Evolutionary conservation across 2,888 invertebrate genomes (phyloP), one percentile per base, ranked within the genome.

Genomic region (Meliscaeva auricollis): DNA sequence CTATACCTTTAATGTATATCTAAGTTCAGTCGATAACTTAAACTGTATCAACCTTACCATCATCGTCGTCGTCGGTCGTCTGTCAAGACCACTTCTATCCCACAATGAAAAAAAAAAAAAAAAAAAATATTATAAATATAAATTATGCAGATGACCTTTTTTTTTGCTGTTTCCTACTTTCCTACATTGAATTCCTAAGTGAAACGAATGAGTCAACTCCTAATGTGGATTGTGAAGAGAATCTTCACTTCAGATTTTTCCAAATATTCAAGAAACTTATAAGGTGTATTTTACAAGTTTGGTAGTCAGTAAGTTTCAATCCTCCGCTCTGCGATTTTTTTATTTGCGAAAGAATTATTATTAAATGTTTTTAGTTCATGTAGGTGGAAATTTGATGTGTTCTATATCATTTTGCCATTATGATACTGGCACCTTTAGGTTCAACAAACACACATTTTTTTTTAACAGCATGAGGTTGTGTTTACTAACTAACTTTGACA

Each of bases 191-290:
- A 52, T 56, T 52, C 38, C 35, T 46, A 38, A 80, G 30, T 75
- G 68, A 69, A 75, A 64, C 60, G 75, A 81, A 81, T 81, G 80
- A 81, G 46, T 81, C 75, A 81, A 81, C 75, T 64, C 75, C 62
- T 64, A 60, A 69, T 22, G 68, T 48, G 62, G 54, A 44, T 38
- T 54, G 54, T 44, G 52, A 35, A 48, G 46, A 69, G 69, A 62
- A 75, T 68, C 54, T 62, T 60, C 54, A 80, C 75, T 80, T 35
- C 58, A 48, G 35, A 15, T 74, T 44, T 15, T 56, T 72, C 30
- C 9, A 46, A 64, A 20, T 30, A 5, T 30, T 48, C 5, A 38
- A 32, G 15, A 32, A 44, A 32, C 35, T 56, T 20, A 3, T 7
- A 20, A 64, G 46, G 20, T 32, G 64, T 48, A 64, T 2, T 64